Percentiles rank a stretch among this genome's conserved stretches.
Evolutionary conservation across 2,888 invertebrate species (phyloP).

Genomic region (Trimorus sp.): DNA sequence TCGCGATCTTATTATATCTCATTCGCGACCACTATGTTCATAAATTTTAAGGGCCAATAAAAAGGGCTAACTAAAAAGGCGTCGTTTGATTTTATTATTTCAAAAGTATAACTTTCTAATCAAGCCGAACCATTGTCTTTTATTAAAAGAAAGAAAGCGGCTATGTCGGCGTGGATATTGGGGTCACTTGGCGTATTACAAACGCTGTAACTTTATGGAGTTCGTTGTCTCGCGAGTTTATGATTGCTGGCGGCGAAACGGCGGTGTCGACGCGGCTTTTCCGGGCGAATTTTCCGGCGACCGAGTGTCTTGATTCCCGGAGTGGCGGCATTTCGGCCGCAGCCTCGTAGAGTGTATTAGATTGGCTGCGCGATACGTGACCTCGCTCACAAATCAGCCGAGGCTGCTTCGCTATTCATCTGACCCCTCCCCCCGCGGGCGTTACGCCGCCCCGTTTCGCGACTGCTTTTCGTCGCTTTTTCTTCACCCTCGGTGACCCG

Average conservation of each 20-base stretch:
- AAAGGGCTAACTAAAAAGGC: slow-evolving; percentile 38
- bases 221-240: slow-evolving; percentile 72
- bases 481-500: slow-evolving; percentile 43
- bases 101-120: slow-evolving; percentile 57
- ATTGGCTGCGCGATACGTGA: slow-evolving; percentile 81
- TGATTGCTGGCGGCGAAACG: slow-evolving; percentile 78
- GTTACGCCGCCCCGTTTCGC: slow-evolving; percentile 26
- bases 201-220: slow-evolving; percentile 69
- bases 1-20: slow-evolving; percentile 26
- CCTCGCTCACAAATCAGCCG: slow-evolving; percentile 81
- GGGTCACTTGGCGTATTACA: slow-evolving; percentile 58
- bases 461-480: slow-evolving; percentile 40
- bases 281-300: slow-evolving; percentile 44
- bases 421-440: slow-evolving; percentile 24
- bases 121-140: slow-evolving; percentile 42
- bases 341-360: slow-evolving; percentile 76
- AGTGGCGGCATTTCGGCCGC: slow-evolving; percentile 56
- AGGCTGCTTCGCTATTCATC: slow-evolving; percentile 60
- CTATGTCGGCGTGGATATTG: slow-evolving; percentile 44
- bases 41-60: slow-evolving; percentile 52
- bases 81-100: slow-evolving; percentile 53
- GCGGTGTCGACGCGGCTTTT: slow-evolving; percentile 60
- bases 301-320: slow-evolving; percentile 71
- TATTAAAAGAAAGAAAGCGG: slow-evolving; percentile 48
- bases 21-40: slow-evolving; percentile 37